Percentiles rank a stretch among this genome's conserved stretches.
Conservation (phyloP, 2,888 invertebrate species). For the Spisula subtruncata region DNA sequence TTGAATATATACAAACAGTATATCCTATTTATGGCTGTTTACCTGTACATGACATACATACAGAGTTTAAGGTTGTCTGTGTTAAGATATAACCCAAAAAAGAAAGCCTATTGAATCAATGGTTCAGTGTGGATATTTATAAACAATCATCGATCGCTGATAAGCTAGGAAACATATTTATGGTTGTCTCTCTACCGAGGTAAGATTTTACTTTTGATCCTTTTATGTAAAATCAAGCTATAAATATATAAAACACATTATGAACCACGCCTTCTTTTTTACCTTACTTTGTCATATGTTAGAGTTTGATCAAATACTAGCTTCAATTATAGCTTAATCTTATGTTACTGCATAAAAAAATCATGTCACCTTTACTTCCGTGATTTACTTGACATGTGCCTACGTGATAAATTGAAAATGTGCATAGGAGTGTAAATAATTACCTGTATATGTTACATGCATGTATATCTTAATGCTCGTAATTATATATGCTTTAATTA, state of each 20-base stretch:
- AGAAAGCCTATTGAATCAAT: not conserved
- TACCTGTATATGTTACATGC: too few species aligned
- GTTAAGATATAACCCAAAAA: slow-evolving; percentile 5
- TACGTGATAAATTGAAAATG: too few species aligned
- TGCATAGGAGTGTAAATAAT: too few species aligned
- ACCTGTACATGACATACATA: not conserved
- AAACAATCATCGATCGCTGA: slow-evolving; percentile 3
- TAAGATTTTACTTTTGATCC: not conserved
- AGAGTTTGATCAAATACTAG: too few species aligned
- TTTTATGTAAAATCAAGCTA: not conserved
- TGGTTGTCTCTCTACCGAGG: not conserved
- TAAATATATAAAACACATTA: not conserved
- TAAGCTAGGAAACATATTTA: slow-evolving; percentile 8
- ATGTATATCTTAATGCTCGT: too few species aligned
- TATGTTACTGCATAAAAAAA: too few species aligned
- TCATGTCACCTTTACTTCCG: too few species aligned
- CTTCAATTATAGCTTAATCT: too few species aligned
- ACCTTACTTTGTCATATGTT: too few species aligned
- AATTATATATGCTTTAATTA: too few species aligned
- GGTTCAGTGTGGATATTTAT: not conserved
- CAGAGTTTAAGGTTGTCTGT: not conserved
- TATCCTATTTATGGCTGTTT: not conserved
- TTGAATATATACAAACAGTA: not conserved
- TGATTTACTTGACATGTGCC: too few species aligned
- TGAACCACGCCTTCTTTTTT: not conserved